Conservation (phyloP, 2,888 invertebrate genomes). For the Vandiemenella viatica region DNA sequence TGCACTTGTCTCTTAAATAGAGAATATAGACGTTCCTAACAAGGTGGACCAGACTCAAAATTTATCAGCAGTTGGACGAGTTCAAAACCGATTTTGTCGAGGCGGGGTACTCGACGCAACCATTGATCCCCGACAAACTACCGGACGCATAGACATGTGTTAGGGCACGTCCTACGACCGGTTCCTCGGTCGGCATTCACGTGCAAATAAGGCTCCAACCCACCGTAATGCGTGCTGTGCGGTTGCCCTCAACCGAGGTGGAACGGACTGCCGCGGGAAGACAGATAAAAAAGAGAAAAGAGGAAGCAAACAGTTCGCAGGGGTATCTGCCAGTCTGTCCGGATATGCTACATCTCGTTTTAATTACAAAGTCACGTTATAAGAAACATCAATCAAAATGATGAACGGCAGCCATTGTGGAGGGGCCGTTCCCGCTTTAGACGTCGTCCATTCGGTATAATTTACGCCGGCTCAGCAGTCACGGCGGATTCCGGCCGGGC, state of each 20-base stretch:
- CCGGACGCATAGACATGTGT: no score
- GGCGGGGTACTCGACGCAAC: no score
- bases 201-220: conserved; percentile 17
- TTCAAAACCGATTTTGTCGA: no score
- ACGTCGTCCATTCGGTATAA: conserved; percentile 13
- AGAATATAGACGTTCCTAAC: no score
- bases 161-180: no score
- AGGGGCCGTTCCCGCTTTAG: not conserved
- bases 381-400: conserved; percentile 33
- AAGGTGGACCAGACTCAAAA: no score
- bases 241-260: not conserved
- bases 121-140: no score
- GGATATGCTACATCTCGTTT: conserved; percentile 28
- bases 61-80: no score
- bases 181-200: conserved; percentile 10
- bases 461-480: conserved; percentile 12
- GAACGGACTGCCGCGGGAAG: not conserved
- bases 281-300: not conserved
- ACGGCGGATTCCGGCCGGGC: conserved; percentile 12
- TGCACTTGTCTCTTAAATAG: no score
- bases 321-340: no score
- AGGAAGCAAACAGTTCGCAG: not conserved
- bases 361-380: conserved; percentile 32
- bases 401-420: conserved; percentile 30
- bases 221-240: conserved; percentile 7